Evolutionary conservation across 2,888 invertebrate genomes (phyloP).

Genomic region (Lasiommata megera): DNA sequence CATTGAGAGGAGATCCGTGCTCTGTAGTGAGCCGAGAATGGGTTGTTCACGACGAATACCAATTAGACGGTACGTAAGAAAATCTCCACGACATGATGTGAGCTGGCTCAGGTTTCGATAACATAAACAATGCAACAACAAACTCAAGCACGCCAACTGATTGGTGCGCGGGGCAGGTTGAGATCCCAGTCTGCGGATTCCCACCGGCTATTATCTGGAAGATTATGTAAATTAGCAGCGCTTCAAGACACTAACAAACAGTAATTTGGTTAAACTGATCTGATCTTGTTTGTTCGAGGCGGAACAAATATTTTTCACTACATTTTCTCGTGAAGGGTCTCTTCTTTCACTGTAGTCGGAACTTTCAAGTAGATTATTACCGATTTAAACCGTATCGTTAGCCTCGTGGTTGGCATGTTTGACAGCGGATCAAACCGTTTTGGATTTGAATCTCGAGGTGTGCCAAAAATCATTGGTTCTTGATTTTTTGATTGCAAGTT

Average conservation of each 20-base stretch:
- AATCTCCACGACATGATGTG: no score
- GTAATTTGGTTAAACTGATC: conserved; percentile 6
- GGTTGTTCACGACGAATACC: no score
- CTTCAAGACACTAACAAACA: background rate
- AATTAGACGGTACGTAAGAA: no score
- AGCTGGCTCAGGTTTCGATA: background rate
- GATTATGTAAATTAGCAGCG: conserved; percentile 9
- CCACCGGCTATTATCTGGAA: conserved; percentile 6
- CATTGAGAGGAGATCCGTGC: no score
- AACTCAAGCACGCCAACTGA: background rate
- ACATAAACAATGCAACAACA: background rate
- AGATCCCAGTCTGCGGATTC: background rate
- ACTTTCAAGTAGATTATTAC: background rate
- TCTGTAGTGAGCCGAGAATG: no score
- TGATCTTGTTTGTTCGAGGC: background rate
- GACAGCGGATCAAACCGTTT: no score
- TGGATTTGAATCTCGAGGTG: no score
- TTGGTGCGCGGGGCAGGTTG: background rate
- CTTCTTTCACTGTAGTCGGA: background rate
- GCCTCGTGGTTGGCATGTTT: no score
- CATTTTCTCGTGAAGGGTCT: no score
- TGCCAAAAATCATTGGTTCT: no score
- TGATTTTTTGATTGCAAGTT: no score
- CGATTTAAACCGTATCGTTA: background rate
- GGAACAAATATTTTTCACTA: background rate